phyloP scores from a whole-genome alignment of 1,140 invertebrate genomes.

The Pachyrhynchus sulphureomaculatus region DNA sequence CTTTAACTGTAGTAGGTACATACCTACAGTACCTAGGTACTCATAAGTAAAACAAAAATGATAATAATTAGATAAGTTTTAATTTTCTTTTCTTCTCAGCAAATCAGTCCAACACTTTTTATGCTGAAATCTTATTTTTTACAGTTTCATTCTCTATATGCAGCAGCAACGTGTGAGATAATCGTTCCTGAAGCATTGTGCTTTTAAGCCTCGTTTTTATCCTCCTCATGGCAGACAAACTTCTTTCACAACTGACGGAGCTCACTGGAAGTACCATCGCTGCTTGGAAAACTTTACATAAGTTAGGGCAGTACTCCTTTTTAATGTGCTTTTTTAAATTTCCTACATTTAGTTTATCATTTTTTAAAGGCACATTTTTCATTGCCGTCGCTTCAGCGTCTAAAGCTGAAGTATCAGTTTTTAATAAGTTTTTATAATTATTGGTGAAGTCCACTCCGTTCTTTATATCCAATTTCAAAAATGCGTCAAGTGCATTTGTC shows the following conservation, averaged over 20 bases:
- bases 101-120: too few relatives aligned
- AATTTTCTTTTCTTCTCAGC: too few relatives aligned
- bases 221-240: not conserved
- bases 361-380: not conserved
- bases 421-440: not conserved
- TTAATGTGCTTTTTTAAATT: not conserved
- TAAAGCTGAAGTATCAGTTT: too few relatives aligned
- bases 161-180: not conserved
- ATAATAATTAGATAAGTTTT: too few relatives aligned
- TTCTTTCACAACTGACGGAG: slow-evolving; percentile 3
- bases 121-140: too few relatives aligned
- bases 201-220: not conserved
- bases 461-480: not conserved
- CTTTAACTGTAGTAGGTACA: too few relatives aligned
- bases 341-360: not conserved
- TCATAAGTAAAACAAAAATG: too few relatives aligned
- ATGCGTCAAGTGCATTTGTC: not conserved
- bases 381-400: too few relatives aligned
- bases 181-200: not conserved
- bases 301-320: not conserved
- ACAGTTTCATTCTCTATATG: not conserved
- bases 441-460: too few relatives aligned
- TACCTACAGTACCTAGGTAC: too few relatives aligned
- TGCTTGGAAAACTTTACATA: not conserved
- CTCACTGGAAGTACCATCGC: too few relatives aligned